These are phyloP conservation scores for Anas flavirostris DNA, from an alignment of 2,797 vertebrate species.

Conservation along the genomic window DNA sequence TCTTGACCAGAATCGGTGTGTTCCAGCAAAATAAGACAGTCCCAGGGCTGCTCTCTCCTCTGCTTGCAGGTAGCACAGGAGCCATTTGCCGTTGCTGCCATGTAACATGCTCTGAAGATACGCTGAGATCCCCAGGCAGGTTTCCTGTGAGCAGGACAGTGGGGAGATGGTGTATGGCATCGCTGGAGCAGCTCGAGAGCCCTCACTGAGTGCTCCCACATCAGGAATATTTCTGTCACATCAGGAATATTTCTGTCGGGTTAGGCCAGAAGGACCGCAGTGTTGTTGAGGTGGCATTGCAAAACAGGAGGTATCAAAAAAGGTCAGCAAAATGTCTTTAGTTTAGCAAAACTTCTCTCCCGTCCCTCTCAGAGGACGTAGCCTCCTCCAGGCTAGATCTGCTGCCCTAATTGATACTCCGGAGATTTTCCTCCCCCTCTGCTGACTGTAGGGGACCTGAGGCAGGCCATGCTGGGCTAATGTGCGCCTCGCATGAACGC, in stretches of 20 bases:
- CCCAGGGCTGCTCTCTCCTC: neutral
- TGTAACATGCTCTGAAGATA: neutral
- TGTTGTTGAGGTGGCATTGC: neutral
- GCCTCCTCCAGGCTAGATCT: neutral
- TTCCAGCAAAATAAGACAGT: neutral
- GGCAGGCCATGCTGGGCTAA: neutral
- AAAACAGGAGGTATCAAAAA: neutral
- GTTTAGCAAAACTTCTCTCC: neutral
- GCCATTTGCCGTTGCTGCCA: fast-evolving
- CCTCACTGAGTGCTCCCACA: fast-evolving
- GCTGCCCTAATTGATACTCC: neutral
- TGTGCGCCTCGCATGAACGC: neutral
- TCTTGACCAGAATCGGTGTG: neutral
- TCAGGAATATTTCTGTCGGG: neutral
- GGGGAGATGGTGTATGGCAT: fast-evolving
- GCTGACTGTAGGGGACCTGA: fast-evolving
- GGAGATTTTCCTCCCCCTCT: neutral
- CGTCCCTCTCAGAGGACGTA: neutral
- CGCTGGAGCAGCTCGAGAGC: neutral
- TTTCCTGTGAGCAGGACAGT: neutral
- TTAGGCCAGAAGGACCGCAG: neutral
- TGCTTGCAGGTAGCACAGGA: neutral
- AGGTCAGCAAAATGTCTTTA: neutral
- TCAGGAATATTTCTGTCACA: neutral
- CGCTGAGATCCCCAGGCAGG: fast-evolving